phyloP scores from a whole-genome alignment of 2,888 invertebrate species.

The Synergus gifuensis region DNA sequence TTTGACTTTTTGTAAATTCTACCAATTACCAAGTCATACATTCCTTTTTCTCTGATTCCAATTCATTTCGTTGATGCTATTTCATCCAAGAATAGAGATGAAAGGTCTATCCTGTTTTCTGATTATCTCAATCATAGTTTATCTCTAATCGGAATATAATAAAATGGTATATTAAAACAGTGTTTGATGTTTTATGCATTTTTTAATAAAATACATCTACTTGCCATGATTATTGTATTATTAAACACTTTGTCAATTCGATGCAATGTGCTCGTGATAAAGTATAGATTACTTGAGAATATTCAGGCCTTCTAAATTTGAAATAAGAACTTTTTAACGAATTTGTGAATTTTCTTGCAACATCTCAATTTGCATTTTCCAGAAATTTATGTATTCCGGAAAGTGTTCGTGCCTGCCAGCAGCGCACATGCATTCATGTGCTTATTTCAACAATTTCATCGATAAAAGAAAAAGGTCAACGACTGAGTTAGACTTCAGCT shows the following conservation, averaged over 20 bases:
- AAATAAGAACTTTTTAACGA: not conserved
- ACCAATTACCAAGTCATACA: not conserved
- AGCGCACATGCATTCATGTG: not conserved
- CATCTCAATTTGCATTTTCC: slow-evolving; percentile 5
- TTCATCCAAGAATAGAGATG: not conserved
- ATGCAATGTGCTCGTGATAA: too few species aligned
- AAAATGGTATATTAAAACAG: too few species aligned
- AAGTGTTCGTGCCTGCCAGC: slow-evolving; percentile 17
- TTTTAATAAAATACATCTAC: too few species aligned
- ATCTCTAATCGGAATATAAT: too few species aligned
- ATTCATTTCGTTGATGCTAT: not conserved
- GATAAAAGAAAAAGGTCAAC: slow-evolving; percentile 27
- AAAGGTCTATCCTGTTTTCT: not conserved
- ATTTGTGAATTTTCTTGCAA: not conserved
- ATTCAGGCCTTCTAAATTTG: not conserved
- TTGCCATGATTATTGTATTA: too few species aligned
- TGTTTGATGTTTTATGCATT: too few species aligned
- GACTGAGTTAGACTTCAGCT: slow-evolving; percentile 23
- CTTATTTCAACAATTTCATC: slow-evolving; percentile 28
- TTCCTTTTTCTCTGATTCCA: not conserved
- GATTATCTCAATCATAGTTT: too few species aligned
- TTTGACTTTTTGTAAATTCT: not conserved
- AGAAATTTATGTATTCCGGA: slow-evolving; percentile 17
- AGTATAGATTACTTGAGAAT: not conserved
- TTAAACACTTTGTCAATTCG: too few species aligned